Conservation (phyloP, 2,888 invertebrate genomes). For the Taphrorychus bicolor region DNA sequence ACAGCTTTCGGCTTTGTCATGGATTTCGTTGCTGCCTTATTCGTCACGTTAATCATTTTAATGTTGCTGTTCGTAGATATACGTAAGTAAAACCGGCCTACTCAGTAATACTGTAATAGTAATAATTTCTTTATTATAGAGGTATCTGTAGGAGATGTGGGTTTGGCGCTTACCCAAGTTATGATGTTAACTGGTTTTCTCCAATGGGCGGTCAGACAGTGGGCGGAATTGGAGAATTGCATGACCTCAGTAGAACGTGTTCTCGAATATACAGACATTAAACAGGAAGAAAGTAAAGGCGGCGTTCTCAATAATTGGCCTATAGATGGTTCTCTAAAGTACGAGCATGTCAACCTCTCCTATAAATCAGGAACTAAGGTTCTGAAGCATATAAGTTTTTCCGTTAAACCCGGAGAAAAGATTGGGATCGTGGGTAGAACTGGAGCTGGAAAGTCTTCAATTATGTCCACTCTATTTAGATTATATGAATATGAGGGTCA, state of each 20-base stretch:
- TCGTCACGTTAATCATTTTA: constrained; percentile 43
- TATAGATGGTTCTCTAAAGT: constrained; percentile 64
- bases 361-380: constrained; percentile 71
- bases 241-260: constrained; percentile 92
- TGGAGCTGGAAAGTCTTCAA: constrained; percentile 82
- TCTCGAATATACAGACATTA: constrained; percentile 60
- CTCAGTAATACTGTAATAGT: neutral
- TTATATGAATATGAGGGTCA: constrained; percentile 62
- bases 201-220: constrained; percentile 76
- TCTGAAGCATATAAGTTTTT: constrained; percentile 63
- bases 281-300: constrained; percentile 53
- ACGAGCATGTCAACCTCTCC: constrained; percentile 68
- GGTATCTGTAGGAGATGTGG: constrained; percentile 64
- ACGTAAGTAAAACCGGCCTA: constrained; percentile 36
- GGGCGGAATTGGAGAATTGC: constrained; percentile 79
- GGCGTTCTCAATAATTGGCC: constrained; percentile 69
- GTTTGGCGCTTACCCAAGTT: constrained; percentile 80
- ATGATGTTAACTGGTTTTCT: constrained; percentile 75
- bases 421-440: constrained; percentile 75
- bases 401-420: constrained; percentile 56
- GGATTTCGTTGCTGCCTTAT: constrained; percentile 47
- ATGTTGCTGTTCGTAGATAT: constrained; percentile 44
- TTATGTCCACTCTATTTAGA: constrained; percentile 75
- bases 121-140: constrained; percentile 37
- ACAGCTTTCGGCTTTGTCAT: constrained; percentile 52